These are phyloP conservation scores for Tragelaphus oryx DNA, from an alignment of 2,797 vertebrate genomes.

Conservation along the genomic window DNA sequence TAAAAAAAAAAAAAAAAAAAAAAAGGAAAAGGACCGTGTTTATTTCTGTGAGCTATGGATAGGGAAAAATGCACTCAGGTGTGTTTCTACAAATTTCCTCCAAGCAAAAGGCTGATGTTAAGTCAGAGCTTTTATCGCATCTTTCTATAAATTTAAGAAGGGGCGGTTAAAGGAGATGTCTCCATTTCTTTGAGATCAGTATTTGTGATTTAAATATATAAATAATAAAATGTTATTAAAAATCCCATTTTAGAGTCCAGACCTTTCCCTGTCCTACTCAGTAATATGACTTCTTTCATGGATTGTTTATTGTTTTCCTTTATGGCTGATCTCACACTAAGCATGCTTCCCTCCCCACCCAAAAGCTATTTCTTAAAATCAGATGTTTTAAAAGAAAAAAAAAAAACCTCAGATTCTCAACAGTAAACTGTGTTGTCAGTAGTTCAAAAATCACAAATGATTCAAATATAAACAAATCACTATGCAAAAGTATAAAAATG, in stretches of 20 bases:
- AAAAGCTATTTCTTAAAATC: conserved; percentile 89
- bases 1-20: too few species aligned
- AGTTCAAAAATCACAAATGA: conserved; percentile 46
- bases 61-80: background rate
- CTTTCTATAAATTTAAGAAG: conserved; percentile 13
- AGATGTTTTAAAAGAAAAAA: conserved; percentile 74
- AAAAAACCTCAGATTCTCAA: conserved; percentile 72
- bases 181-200: conserved; percentile 57
- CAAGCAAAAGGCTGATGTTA: background rate
- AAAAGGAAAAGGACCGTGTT: background rate
- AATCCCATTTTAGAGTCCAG: background rate
- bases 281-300: conserved; percentile 6
- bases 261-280: background rate
- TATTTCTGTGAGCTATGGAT: conserved; percentile 23
- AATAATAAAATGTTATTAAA: conserved; percentile 19
- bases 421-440: conserved; percentile 37
- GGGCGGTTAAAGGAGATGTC: background rate
- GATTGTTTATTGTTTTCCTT: conserved; percentile 23
- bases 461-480: background rate
- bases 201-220: conserved; percentile 60
- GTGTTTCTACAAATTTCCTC: background rate
- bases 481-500: background rate
- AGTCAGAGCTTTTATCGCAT: conserved; percentile 33
- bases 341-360: conserved; percentile 76
- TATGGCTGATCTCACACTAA: conserved; percentile 70